Percentiles rank a stretch among this genome's conserved stretches.
phyloP scores from a whole-genome alignment of 1,140 invertebrate species.

The Cyclargus thomasi region DNA sequence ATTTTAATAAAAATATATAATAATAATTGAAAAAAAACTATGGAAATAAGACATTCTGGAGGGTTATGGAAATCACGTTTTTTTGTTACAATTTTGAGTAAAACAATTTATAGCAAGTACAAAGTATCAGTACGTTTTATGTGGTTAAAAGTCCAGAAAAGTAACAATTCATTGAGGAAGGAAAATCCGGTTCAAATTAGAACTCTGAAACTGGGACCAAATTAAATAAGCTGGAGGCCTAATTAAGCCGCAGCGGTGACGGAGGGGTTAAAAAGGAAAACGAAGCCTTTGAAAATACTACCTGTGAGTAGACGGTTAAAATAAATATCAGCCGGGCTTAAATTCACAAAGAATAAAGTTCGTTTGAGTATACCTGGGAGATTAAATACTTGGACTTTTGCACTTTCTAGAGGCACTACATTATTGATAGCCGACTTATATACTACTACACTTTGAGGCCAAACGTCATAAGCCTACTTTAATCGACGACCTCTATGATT shows the following conservation, averaged over 20 bases:
- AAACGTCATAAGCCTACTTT: background rate
- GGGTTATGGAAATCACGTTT: too few relatives aligned
- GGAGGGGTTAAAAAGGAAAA: slow-evolving; percentile 40
- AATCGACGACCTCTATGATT: background rate
- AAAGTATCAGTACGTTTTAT: too few relatives aligned
- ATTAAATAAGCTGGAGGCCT: slow-evolving; percentile 33
- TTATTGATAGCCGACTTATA: background rate
- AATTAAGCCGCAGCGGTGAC: slow-evolving; percentile 41
- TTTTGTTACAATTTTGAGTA: background rate
- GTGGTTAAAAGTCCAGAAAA: background rate
- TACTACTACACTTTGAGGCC: too few relatives aligned
- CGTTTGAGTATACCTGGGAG: slow-evolving; percentile 27
- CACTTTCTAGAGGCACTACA: background rate
- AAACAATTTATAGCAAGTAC: background rate
- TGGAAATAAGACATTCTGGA: too few relatives aligned
- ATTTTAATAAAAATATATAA: background rate
- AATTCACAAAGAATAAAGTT: slow-evolving; percentile 39
- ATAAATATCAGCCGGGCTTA: slow-evolving; percentile 47
- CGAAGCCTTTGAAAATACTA: slow-evolving; percentile 44
- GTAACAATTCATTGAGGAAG: slow-evolving; percentile 5
- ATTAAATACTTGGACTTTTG: slow-evolving; percentile 15
- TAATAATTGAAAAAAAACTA: too few relatives aligned
- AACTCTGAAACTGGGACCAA: slow-evolving; percentile 28
- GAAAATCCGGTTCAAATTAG: slow-evolving; percentile 31
- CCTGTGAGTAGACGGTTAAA: slow-evolving; percentile 35